phyloP scores from a whole-genome alignment of 2,888 invertebrate genomes.

The Noctua janthe region DNA sequence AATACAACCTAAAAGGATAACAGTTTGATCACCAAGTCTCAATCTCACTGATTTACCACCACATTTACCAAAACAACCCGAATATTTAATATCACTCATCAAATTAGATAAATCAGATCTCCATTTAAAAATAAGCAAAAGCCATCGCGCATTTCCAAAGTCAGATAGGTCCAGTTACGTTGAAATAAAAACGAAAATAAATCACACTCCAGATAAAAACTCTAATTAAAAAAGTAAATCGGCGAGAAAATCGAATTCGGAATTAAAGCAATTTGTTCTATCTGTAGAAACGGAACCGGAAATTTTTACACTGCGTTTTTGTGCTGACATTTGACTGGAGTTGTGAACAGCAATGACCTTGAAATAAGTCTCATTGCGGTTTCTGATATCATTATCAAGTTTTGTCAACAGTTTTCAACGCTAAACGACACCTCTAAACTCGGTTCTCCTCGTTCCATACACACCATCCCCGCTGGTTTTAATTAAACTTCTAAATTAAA shows the following conservation, averaged over 20 bases:
- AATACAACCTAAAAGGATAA: too few relatives aligned
- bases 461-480: background rate
- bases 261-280: conserved; percentile 44
- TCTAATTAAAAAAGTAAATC: conserved; percentile 48
- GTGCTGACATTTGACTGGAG: background rate
- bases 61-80: background rate
- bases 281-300: background rate
- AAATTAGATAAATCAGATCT: background rate
- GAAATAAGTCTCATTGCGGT: background rate
- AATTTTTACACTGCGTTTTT: background rate
- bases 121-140: background rate
- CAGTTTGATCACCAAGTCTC: background rate
- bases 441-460: background rate
- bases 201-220: conserved; percentile 29
- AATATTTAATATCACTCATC: background rate
- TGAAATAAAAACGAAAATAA: conserved; percentile 10
- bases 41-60: background rate
- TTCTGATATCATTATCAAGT: background rate
- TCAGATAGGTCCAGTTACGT: background rate
- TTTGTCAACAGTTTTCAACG: background rate
- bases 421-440: background rate
- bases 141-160: background rate
- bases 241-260: conserved; percentile 24
- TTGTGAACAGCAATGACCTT: background rate
- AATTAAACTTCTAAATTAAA: conserved; percentile 2